Base-by-base conservation (phyloP, 2,113 vertebrate species). In the Salvelinus namaycush region DNA sequence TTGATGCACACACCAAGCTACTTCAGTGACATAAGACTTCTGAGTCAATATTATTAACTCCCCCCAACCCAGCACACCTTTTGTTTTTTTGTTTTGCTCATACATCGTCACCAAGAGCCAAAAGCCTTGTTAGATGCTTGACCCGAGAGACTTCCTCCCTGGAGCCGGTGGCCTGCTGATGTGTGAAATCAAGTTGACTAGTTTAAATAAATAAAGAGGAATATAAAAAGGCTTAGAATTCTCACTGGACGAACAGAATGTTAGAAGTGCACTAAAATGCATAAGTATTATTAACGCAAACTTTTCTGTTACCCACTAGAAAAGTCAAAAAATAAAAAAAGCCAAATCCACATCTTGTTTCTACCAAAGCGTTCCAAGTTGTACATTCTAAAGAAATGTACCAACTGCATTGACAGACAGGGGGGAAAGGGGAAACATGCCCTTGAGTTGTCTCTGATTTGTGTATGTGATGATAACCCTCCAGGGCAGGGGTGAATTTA, bases 301-400 rank as follows among this genome's bases (percentile, higher is more conserved):
- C 29, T 67, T 85, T 79, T 87, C 81, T 89, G 81, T 88, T 83
- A 80, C 76, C 79, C 83, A 70, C 70, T 68, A 79, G 75, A 84
- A 83, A 74, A 79, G 70, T 87, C 60, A 79, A 34, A 83, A 77
- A 62, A 29, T 27, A 65, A 78, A 84, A 86, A 24, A 92, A 91
- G 89, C 90, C 91, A 93, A 93, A 93, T 93, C 85, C 85, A 88
- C 79, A 87, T 87, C 72, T 81, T 86, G 78, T 91, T 88, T 92
- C 81, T 89, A 92, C 90, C 92, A 92, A 93, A 94, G 92, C 76
- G 75, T 81, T 89, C 73, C 73, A 78, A 73, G 84, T 59, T 91
- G 86, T 89, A 87, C 84, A 89, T 87, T 76, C 73, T 74, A 5
- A 65, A 22, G 13, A 77, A 73, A 72, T 74, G 62, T 79, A 82